These are phyloP conservation scores for Perca flavescens DNA, from an alignment of 2,113 vertebrate species.

Conservation along the genomic window DNA sequence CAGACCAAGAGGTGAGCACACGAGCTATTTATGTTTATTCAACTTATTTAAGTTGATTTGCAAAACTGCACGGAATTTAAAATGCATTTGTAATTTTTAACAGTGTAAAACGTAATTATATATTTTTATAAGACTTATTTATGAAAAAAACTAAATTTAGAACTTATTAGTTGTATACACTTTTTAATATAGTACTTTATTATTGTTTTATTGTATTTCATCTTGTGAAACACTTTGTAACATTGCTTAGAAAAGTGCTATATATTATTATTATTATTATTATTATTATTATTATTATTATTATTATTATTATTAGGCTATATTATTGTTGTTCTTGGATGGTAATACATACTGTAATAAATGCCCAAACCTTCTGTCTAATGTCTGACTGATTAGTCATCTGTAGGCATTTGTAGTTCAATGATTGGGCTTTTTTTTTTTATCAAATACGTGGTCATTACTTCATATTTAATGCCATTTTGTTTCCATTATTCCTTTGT, in stretches of 20 bases:
- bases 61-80: neutral
- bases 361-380: neutral
- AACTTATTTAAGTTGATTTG: neutral
- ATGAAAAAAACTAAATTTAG: too few relatives aligned
- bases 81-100: neutral
- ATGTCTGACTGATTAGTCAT: neutral
- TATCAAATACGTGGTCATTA: neutral
- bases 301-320: too few relatives aligned
- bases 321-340: neutral
- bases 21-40: neutral
- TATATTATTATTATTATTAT: too few relatives aligned
- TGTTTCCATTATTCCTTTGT: neutral
- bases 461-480: neutral
- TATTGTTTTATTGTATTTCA: too few relatives aligned
- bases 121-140: neutral
- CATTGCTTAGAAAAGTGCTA: too few relatives aligned
- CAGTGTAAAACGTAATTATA: neutral
- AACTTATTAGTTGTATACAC: too few relatives aligned
- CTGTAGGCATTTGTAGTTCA: neutral
- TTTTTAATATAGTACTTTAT: too few relatives aligned
- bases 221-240: too few relatives aligned
- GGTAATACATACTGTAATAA: neutral
- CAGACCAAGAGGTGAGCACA: constrained; percentile 65
- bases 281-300: too few relatives aligned
- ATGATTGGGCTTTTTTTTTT: neutral